phyloP scores from a whole-genome alignment of 1,140 invertebrate species.

The Rhopalosiphum padi region DNA sequence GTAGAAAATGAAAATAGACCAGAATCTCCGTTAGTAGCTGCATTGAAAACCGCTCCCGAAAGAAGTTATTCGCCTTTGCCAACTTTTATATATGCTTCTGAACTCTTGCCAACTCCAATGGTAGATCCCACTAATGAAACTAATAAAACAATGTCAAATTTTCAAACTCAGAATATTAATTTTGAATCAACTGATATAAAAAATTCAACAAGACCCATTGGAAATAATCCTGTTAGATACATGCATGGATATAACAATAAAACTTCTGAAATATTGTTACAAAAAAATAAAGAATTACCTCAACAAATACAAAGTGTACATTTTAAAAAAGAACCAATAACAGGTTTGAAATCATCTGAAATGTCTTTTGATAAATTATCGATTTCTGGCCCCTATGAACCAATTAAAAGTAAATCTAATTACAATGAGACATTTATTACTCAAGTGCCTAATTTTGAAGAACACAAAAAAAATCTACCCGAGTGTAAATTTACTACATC shows the following conservation, averaged over 20 bases:
- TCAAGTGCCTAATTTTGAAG: neutral
- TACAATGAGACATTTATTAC: neutral
- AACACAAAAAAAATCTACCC: neutral
- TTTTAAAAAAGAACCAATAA: neutral
- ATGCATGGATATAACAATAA: conserved; percentile 48
- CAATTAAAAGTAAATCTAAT: neutral
- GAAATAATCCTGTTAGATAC: conserved; percentile 49
- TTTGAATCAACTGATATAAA: conserved; percentile 64
- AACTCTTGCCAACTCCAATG: conserved; percentile 31
- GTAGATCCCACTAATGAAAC: conserved; percentile 59
- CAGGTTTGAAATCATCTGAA: neutral
- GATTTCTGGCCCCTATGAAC: neutral
- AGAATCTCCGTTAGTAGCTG: conserved; percentile 69
- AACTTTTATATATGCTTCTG: conserved; percentile 50
- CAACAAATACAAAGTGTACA: neutral
- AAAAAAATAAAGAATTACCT: neutral
- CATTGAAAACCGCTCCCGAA: conserved; percentile 73
- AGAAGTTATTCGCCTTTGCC: conserved; percentile 67
- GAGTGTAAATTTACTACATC: neutral
- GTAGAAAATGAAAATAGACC: conserved; percentile 57
- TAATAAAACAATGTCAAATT: conserved; percentile 66
- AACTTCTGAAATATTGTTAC: neutral
- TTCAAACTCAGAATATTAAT: conserved; percentile 71
- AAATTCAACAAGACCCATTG: neutral
- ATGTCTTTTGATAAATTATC: neutral